Evolutionary conservation across 2,797 vertebrate species (phyloP).

Genomic region (Momotus momota): DNA sequence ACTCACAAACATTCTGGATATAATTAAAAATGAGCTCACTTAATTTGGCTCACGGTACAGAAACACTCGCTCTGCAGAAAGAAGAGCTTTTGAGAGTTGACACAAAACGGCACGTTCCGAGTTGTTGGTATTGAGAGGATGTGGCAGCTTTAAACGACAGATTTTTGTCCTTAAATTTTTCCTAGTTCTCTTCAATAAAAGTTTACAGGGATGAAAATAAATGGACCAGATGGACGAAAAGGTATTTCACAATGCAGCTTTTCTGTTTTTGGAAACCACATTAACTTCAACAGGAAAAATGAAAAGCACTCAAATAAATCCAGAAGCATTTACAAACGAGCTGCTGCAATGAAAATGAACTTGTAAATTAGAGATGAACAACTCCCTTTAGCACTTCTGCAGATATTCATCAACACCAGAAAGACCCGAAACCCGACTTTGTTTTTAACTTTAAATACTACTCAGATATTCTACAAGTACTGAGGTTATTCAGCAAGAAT

Average conservation of each 20-base stretch:
- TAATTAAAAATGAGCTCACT: neutral
- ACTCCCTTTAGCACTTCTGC: neutral
- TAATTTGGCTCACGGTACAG: neutral
- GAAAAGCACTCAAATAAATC: neutral
- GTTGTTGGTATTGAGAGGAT: neutral
- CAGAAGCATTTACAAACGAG: neutral
- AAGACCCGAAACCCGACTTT: neutral
- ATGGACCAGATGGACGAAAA: neutral
- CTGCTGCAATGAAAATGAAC: neutral
- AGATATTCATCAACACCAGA: neutral
- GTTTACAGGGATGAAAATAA: constrained; percentile 11
- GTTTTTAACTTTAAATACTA: neutral
- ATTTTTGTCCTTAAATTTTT: neutral
- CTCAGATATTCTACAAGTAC: neutral
- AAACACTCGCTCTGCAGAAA: neutral
- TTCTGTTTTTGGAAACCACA: neutral
- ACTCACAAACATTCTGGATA: neutral
- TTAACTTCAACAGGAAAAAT: neutral
- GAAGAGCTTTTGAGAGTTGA: neutral
- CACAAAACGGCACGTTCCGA: rapidly evolving
- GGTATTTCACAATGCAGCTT: neutral
- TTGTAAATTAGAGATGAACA: neutral
- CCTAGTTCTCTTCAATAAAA: neutral
- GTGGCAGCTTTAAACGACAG: neutral
- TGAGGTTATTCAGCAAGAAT: neutral